Conservation (phyloP, 2,113 vertebrate species). For the Oryzias melastigma region DNA sequence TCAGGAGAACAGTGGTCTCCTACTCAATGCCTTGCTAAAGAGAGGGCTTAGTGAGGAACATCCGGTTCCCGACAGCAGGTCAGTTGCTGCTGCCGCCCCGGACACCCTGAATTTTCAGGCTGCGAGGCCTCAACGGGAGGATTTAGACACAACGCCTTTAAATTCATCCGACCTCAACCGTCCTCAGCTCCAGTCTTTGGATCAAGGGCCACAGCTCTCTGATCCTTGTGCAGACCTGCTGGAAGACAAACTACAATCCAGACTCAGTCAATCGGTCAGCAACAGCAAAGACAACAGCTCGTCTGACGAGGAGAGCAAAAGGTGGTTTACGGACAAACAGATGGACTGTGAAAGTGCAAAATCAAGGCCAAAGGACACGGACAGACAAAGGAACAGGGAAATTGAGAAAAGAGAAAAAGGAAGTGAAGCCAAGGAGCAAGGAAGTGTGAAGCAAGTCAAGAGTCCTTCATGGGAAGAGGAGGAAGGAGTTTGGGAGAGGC, state of each 20-base stretch:
- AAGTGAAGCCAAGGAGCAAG: conserved; percentile 28
- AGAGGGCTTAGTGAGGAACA: conserved; percentile 66
- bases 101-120: conserved; percentile 46
- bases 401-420: conserved; percentile 34
- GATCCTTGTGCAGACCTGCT: conserved; percentile 41
- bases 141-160: conserved; percentile 50
- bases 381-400: conserved; percentile 49
- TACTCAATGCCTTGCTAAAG: conserved; percentile 69
- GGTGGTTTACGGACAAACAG: conserved; percentile 62
- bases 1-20: conserved; percentile 70
- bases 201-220: conserved; percentile 51
- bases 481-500: conserved; percentile 23
- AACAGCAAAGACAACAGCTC: conserved; percentile 80
- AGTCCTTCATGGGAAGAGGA: conserved; percentile 36
- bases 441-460: conserved; percentile 33
- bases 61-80: conserved; percentile 22
- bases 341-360: conserved; percentile 62
- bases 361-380: conserved; percentile 26
- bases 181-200: conserved; percentile 42
- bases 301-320: conserved; percentile 79
- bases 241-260: conserved; percentile 79
- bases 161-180: conserved; percentile 38
- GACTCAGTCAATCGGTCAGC: conserved; percentile 79
- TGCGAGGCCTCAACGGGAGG: conserved; percentile 57
- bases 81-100: conserved; percentile 25